Evolutionary conservation across 2,888 invertebrate genomes (phyloP).

Genomic region (Lasioglossum calceatum): DNA sequence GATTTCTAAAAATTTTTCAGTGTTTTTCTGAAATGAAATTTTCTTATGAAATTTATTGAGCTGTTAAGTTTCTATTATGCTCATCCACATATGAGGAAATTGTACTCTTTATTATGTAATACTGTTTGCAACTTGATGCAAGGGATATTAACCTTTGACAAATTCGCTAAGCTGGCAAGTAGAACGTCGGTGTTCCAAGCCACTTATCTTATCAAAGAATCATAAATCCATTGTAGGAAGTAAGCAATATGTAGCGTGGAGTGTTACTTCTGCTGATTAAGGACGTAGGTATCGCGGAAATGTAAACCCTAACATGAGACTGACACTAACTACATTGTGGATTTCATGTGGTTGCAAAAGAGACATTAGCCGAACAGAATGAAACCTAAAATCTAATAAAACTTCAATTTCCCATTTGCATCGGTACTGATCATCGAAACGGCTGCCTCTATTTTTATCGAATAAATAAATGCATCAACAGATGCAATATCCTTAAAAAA

Average conservation of each 20-base stretch:
- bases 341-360: too few species aligned
- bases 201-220: constrained; percentile 4
- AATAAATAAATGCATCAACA: too few species aligned
- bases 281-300: neutral
- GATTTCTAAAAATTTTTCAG: neutral
- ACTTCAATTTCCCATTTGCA: neutral
- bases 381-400: neutral
- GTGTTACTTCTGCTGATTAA: neutral
- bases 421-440: too few species aligned
- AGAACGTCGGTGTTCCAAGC: neutral
- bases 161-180: neutral
- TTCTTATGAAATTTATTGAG: too few species aligned
- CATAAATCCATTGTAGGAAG: neutral
- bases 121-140: neutral
- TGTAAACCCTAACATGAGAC: neutral
- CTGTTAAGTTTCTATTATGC: neutral
- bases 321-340: neutral
- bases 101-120: neutral
- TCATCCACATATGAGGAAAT: neutral
- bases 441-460: too few species aligned
- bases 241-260: neutral
- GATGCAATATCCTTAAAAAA: too few species aligned
- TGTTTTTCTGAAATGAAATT: neutral
- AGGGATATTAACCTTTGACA: neutral
- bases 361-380: too few species aligned